Evolutionary conservation across 2,888 invertebrate species (phyloP), one percentile per base, ranked within the genome.

Genomic region (Adela reaumurella): DNA sequence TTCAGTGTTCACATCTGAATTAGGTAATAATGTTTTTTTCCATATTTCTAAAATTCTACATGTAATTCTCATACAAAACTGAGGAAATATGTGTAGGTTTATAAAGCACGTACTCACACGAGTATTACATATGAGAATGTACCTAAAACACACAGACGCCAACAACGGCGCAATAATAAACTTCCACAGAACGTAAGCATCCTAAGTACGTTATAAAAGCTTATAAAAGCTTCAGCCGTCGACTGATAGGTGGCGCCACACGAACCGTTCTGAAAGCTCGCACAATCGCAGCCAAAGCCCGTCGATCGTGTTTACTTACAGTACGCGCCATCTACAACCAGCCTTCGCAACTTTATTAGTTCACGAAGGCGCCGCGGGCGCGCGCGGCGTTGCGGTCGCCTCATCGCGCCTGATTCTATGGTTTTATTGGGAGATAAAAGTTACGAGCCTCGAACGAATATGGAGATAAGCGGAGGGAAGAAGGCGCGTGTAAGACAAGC

Each of bases 401-500:
- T 8, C 16, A 28, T 2, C 14, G 17, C 17, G 20, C 17, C 43
- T n/a, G n/a, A 48, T 24, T 44, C 44, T 44, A 43, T 44, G 69
- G 65, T 74, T 78, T 79, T 79, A 79, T 79, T 73, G 70, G 68
- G 64, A 63, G 67, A 76, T 78, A 79, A 77, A 78, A 76, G 71
- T 78, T 73, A 70, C 70, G 70, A 77, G 68, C 70, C 62, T 68
- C 67, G 66, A n/a, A n/a, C n/a, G n/a, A 74, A 73, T 74, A 74
- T 76, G 73, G 73, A 74, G 73, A 77, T 74, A 74, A 35, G 74
- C 67, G 66, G 68, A 68, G 72, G 74, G 74, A 62, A 70, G 70
- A 70, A 70, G 68, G 71, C 70, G 70, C 69, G 70, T 71, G 72
- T 73, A 71, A 74, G 71, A 70, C 74, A 71, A 70, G 69, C 69